Evolutionary conservation across 2,797 vertebrate species (phyloP).

Genomic region (Gastrophryne carolinensis): DNA sequence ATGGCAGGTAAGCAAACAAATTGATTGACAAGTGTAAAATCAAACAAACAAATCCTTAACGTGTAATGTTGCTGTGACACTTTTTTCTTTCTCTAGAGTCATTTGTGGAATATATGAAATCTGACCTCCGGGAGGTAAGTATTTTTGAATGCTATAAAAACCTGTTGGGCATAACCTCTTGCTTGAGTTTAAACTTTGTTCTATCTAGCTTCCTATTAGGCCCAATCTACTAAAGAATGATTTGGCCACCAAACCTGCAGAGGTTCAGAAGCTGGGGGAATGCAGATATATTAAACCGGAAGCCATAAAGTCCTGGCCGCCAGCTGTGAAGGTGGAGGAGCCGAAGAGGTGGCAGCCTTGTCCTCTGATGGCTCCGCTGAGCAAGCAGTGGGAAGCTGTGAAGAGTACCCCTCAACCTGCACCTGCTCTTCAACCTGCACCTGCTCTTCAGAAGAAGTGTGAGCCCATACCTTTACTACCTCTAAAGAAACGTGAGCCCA

Average conservation of each 20-base stretch:
- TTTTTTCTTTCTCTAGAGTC: conserved; percentile 60
- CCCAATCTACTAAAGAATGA: conserved; percentile 72
- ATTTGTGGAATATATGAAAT: conserved; percentile 66
- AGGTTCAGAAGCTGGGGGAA: conserved; percentile 70
- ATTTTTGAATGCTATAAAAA: neutral
- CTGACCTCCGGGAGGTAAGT: conserved; percentile 82
- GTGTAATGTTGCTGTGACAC: neutral
- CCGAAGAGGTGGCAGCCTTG: conserved; percentile 52
- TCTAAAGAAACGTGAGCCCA: too few relatives aligned
- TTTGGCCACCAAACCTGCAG: conserved; percentile 61
- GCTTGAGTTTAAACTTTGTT: too few relatives aligned
- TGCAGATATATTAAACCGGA: conserved; percentile 70
- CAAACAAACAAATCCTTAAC: too few relatives aligned
- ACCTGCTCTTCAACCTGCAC: conserved; percentile 60
- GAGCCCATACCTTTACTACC: too few relatives aligned
- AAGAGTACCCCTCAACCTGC: conserved; percentile 60
- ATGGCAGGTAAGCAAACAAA: too few relatives aligned
- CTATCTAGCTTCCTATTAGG: conserved; percentile 81
- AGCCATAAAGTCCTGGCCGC: conserved; percentile 83
- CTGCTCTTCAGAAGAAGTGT: conserved; percentile 61
- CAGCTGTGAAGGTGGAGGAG: conserved; percentile 64
- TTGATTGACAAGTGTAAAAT: too few relatives aligned
- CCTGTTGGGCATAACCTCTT: neutral
- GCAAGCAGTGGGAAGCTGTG: conserved; percentile 78
- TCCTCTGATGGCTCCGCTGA: conserved; percentile 58